Evolutionary conservation across 2,888 invertebrate species (phyloP).

Genomic region (Nomada ferruginata): DNA sequence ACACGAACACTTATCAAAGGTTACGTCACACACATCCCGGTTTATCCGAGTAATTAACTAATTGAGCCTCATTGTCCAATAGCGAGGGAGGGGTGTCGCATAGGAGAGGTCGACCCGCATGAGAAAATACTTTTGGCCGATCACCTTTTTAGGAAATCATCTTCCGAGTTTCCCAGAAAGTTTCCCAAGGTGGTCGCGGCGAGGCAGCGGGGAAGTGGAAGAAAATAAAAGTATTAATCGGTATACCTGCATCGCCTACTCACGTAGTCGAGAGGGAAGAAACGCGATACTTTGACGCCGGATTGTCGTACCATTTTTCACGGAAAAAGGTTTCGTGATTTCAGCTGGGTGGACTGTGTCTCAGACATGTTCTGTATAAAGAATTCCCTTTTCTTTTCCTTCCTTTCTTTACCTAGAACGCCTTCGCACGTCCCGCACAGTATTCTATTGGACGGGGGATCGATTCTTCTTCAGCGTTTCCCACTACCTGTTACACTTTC

Average conservation of each 20-base stretch:
- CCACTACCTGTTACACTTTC: neutral
- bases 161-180: constrained; percentile 31
- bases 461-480: neutral
- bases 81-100: constrained; percentile 22
- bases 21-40: constrained; percentile 72
- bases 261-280: constrained; percentile 15
- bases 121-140: constrained; percentile 63
- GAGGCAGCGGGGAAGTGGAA: neutral
- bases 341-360: constrained; percentile 29
- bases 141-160: constrained; percentile 16
- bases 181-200: constrained; percentile 35
- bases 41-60: constrained; percentile 73
- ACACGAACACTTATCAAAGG: constrained; percentile 59
- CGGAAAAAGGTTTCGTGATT: constrained; percentile 49
- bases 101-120: constrained; percentile 69
- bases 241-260: constrained; percentile 65
- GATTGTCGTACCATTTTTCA: constrained; percentile 47
- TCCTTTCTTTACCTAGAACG: neutral
- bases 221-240: constrained; percentile 57
- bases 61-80: constrained; percentile 69
- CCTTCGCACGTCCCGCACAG: neutral
- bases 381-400: constrained; percentile 14
- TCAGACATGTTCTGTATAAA: constrained; percentile 19
- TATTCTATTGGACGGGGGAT: constrained; percentile 7
- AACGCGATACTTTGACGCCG: constrained; percentile 64